phyloP scores from a whole-genome alignment of 2,797 vertebrate species.

The Rhynchotus rufescens region DNA sequence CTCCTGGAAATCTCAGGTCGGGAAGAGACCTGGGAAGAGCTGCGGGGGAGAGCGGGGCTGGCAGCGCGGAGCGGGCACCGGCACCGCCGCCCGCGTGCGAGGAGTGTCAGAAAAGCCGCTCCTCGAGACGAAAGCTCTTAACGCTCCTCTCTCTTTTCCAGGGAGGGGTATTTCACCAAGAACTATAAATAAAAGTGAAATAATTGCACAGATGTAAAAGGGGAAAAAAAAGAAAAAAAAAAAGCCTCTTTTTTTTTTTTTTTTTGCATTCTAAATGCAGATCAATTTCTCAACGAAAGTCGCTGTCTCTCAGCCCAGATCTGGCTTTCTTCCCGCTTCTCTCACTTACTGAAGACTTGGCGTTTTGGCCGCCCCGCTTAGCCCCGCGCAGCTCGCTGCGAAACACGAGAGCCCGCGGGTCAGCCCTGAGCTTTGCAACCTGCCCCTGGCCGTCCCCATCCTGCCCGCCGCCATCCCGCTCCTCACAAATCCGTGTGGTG shows the following conservation, averaged over 20 bases:
- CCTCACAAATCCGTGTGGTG: neutral
- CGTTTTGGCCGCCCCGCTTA: neutral
- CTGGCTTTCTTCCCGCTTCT: neutral
- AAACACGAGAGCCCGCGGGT: constrained; percentile 35
- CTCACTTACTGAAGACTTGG: neutral
- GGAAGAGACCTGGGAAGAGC: neutral
- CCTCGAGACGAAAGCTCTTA: neutral
- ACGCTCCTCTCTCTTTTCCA: neutral
- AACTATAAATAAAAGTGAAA: constrained; percentile 45
- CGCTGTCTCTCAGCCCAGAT: neutral
- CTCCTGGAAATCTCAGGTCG: too few species aligned
- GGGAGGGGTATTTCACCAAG: neutral
- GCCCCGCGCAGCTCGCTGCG: neutral
- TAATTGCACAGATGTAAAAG: neutral
- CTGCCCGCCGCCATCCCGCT: neutral
- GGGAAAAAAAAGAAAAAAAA: neutral
- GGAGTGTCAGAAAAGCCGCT: neutral
- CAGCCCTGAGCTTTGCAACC: neutral
- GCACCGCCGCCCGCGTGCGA: too few species aligned
- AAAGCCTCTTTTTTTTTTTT: neutral
- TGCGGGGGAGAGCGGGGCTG: neutral
- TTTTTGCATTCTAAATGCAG: constrained; percentile 19
- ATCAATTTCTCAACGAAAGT: constrained; percentile 28
- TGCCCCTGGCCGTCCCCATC: neutral
- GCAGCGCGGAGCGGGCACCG: neutral